phyloP scores from a whole-genome alignment of 2,797 vertebrate genomes.

The Sparidentex hasta region DNA sequence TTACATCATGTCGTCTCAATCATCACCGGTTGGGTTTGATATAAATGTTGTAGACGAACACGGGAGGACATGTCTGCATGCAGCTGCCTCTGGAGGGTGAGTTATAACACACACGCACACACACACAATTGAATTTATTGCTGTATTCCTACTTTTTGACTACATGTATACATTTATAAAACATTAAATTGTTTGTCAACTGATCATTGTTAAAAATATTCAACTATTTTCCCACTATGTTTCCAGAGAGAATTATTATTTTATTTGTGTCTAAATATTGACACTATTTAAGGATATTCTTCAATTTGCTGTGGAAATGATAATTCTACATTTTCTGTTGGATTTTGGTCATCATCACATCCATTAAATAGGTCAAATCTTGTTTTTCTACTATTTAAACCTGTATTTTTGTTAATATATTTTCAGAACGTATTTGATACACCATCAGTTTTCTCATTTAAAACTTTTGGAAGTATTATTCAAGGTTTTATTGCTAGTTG shows the following conservation, averaged over 20 bases:
- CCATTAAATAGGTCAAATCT: not conserved
- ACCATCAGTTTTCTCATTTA: not conserved
- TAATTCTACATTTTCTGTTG: not conserved
- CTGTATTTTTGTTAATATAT: not conserved
- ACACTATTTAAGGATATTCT: not conserved
- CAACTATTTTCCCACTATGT: not conserved
- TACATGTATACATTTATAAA: not conserved
- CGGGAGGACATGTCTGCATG: conserved; percentile 95
- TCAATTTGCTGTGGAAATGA: not conserved
- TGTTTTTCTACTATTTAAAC: not conserved
- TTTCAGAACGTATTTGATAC: not conserved
- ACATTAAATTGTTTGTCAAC: not conserved
- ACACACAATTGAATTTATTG: not conserved
- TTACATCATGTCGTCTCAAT: conserved; percentile 92
- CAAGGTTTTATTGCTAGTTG: not conserved
- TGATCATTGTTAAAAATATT: not conserved
- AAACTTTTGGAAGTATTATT: not conserved
- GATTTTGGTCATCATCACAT: not conserved
- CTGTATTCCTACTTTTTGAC: not conserved
- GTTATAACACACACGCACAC: not conserved
- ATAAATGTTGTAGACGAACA: conserved; percentile 92
- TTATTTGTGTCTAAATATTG: not conserved
- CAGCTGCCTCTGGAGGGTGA: conserved; percentile 96
- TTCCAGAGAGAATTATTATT: too few species aligned
- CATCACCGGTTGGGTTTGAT: conserved; percentile 90